Conservation (phyloP, 1,140 invertebrate genomes). For the Drosophila dunni region DNA sequence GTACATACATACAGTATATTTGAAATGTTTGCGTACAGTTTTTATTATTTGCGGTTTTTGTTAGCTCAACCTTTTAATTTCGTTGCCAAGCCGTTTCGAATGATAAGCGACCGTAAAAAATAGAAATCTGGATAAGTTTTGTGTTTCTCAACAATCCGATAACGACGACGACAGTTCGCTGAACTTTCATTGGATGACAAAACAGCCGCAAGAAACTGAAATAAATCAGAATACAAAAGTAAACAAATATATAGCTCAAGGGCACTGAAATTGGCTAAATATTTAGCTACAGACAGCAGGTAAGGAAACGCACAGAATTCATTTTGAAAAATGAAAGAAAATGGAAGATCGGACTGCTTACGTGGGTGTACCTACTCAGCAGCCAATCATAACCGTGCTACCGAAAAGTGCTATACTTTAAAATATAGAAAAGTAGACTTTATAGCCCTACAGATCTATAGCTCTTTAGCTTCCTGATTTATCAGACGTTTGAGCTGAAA, state of each 20-base stretch:
- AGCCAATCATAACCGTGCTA: neutral
- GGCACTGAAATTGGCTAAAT: neutral
- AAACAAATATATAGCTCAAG: neutral
- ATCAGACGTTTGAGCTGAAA: neutral
- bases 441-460: no score
- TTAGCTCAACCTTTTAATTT: neutral
- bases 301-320: no score
- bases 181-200: slow-evolving; percentile 1
- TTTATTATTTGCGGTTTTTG: no score
- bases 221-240: neutral
- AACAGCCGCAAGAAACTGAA: neutral
- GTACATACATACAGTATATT: no score
- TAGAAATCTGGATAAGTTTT: slow-evolving; percentile 4
- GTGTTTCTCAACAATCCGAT: neutral
- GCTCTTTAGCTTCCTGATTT: neutral
- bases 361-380: no score
- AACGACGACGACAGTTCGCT: slow-evolving; percentile 10
- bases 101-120: neutral
- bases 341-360: no score
- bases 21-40: no score
- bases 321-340: no score
- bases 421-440: no score
- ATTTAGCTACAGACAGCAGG: no score
- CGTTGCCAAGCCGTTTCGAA: slow-evolving; percentile 18
- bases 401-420: no score